Conservation (phyloP, 2,888 invertebrate species). For the Oxyscelio sp. region DNA sequence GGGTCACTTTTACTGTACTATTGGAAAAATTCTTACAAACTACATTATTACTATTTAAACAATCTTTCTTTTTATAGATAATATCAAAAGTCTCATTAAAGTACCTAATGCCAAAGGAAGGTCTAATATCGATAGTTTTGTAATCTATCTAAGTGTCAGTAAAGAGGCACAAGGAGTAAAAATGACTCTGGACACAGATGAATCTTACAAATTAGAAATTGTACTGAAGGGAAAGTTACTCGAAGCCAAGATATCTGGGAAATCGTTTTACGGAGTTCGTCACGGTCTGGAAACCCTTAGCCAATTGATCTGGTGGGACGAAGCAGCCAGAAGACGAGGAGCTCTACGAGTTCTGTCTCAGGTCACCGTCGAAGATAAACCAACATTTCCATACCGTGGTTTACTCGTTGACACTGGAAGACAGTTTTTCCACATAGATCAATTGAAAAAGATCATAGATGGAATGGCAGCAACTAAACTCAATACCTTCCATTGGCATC, state of each 20-base stretch:
- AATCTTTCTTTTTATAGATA: no score
- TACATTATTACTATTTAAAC: no score
- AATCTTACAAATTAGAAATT: slow-evolving; percentile 92
- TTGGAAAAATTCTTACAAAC: no score
- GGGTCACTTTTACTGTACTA: no score
- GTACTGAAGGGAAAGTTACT: slow-evolving; percentile 89
- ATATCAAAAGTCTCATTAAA: slow-evolving; percentile 81
- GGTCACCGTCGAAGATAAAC: slow-evolving; percentile 93
- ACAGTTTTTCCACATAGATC: slow-evolving; percentile 94
- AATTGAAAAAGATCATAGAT: slow-evolving; percentile 93
- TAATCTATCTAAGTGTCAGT: slow-evolving; percentile 83
- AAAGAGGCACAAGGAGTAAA: slow-evolving; percentile 89
- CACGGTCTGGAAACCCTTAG: slow-evolving; percentile 94
- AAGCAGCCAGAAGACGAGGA: slow-evolving; percentile 90
- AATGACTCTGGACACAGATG: slow-evolving; percentile 92
- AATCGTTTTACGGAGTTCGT: slow-evolving; percentile 93
- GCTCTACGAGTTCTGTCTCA: slow-evolving; percentile 91
- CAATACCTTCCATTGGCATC: slow-evolving; percentile 98
- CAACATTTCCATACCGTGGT: slow-evolving; percentile 94
- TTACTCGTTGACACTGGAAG: slow-evolving; percentile 97
- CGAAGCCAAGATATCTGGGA: slow-evolving; percentile 91
- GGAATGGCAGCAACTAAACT: slow-evolving; percentile 97
- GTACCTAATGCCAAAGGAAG: slow-evolving; percentile 82
- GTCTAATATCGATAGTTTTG: slow-evolving; percentile 83
- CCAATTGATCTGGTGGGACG: slow-evolving; percentile 95